A percentile compares a stretch with the other conserved stretches of the same genome.
These are phyloP conservation scores for Enteromius radiatus DNA, from an alignment of 2,797 vertebrate species.

Conservation along the genomic window DNA sequence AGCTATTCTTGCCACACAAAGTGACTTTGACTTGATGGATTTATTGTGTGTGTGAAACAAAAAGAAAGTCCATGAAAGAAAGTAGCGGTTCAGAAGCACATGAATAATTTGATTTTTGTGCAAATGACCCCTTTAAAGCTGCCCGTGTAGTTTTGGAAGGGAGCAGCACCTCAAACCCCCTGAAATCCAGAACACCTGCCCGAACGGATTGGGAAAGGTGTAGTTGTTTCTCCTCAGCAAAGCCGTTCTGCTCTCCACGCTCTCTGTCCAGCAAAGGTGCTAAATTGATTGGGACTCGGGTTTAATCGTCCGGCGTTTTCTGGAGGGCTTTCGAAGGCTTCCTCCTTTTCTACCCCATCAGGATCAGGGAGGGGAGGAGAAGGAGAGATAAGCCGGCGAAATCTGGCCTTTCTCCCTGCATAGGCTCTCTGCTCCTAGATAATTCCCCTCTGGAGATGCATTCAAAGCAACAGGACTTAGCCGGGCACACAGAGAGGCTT, in stretches of 20 bases:
- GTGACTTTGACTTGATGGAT: too few species aligned
- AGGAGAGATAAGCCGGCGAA: slow-evolving; percentile 64
- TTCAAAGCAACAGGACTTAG: slow-evolving; percentile 63
- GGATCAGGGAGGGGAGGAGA: slow-evolving; percentile 60
- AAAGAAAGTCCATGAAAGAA: slow-evolving; percentile 3
- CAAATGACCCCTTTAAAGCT: neutral
- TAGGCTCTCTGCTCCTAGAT: slow-evolving; percentile 41
- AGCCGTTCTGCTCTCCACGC: slow-evolving; percentile 38
- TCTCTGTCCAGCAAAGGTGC: slow-evolving; percentile 37
- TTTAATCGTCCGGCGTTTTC: slow-evolving; percentile 58
- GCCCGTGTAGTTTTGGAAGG: neutral
- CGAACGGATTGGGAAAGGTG: slow-evolving; percentile 31
- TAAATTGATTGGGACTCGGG: slow-evolving; percentile 56
- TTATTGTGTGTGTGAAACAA: neutral
- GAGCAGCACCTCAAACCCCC: neutral
- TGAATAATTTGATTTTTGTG: neutral
- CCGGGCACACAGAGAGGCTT: slow-evolving; percentile 50
- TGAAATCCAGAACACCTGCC: slow-evolving; percentile 2
- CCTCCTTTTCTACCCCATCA: slow-evolving; percentile 51
- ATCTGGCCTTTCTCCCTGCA: slow-evolving; percentile 58
- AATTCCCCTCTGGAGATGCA: slow-evolving; percentile 63
- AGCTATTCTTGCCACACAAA: too few species aligned
- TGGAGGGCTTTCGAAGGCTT: slow-evolving; percentile 58
- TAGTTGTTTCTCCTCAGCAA: slow-evolving; percentile 40
- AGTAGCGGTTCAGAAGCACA: neutral